Conservation (phyloP, 1,140 invertebrate genomes). For the Lethrus apterus region DNA sequence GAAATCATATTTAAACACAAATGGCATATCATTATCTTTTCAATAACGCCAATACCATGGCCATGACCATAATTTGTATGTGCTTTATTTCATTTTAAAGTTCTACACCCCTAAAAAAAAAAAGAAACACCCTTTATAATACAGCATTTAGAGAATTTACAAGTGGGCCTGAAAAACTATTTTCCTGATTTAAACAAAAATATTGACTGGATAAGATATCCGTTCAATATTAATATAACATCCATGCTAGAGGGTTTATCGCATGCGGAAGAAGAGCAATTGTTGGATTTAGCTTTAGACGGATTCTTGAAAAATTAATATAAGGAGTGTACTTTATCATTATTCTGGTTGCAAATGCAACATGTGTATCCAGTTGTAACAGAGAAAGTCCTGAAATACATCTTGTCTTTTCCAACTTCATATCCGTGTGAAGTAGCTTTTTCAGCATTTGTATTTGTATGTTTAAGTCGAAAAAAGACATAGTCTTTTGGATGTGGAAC, state of each 20-base stretch:
- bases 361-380: conserved; percentile 6
- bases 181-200: conserved; percentile 11
- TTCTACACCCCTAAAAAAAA: too few species aligned
- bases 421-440: not conserved
- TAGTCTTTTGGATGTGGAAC: not conserved
- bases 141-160: conserved; percentile 5
- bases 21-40: too few species aligned
- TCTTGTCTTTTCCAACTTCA: conserved; percentile 12
- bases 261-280: conserved; percentile 8
- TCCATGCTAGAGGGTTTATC: conserved; percentile 6
- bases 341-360: conserved; percentile 8
- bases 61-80: too few species aligned
- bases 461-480: too few species aligned
- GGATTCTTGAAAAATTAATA: conserved; percentile 6
- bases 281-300: conserved; percentile 5
- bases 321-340: conserved; percentile 10
- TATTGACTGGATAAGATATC: conserved; percentile 15
- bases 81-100: too few species aligned
- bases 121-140: too few species aligned
- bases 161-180: conserved; percentile 12
- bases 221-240: conserved; percentile 12
- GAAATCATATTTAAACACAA: too few species aligned
- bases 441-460: not conserved
- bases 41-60: too few species aligned
- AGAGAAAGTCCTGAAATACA: conserved; percentile 4